Conservation (phyloP, 2,888 invertebrate genomes). For the Macropis europaea region DNA sequence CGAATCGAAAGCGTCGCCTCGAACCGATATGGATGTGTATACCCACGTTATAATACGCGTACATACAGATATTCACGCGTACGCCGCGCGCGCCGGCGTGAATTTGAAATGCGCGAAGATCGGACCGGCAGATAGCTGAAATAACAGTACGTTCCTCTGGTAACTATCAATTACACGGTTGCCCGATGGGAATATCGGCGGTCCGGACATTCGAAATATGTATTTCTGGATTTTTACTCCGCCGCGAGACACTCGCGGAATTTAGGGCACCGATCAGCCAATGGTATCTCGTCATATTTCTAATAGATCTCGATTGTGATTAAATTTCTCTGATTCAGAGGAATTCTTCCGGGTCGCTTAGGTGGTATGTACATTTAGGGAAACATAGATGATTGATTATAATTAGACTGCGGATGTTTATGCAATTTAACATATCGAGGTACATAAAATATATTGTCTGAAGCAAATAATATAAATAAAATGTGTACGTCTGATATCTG, state of each 20-base stretch:
- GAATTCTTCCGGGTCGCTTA: too few species aligned
- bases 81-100: constrained; percentile 23
- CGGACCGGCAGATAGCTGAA: constrained; percentile 43
- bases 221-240: constrained; percentile 11
- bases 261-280: not conserved
- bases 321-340: too few species aligned
- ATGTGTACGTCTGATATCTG: too few species aligned
- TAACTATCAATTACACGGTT: constrained; percentile 60
- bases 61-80: constrained; percentile 9
- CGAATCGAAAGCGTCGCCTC: constrained; percentile 55
- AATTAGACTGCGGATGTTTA: too few species aligned
- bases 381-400: too few species aligned
- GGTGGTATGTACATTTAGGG: too few species aligned
- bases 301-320: too few species aligned
- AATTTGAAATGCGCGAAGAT: constrained; percentile 64
- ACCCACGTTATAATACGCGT: too few species aligned
- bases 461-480: too few species aligned
- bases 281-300: too few species aligned
- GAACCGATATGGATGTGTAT: constrained; percentile 59
- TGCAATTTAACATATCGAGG: too few species aligned
- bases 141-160: constrained; percentile 57
- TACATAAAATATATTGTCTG: too few species aligned
- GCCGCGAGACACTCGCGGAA: not conserved
- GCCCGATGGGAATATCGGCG: constrained; percentile 18
- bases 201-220: constrained; percentile 38